A percentile compares a stretch with the other conserved stretches of the same genome.
These are phyloP conservation scores for Echinometra lucunter DNA, from an alignment of 53 echinoderm and acorn worm genomes.

Conservation along the genomic window DNA sequence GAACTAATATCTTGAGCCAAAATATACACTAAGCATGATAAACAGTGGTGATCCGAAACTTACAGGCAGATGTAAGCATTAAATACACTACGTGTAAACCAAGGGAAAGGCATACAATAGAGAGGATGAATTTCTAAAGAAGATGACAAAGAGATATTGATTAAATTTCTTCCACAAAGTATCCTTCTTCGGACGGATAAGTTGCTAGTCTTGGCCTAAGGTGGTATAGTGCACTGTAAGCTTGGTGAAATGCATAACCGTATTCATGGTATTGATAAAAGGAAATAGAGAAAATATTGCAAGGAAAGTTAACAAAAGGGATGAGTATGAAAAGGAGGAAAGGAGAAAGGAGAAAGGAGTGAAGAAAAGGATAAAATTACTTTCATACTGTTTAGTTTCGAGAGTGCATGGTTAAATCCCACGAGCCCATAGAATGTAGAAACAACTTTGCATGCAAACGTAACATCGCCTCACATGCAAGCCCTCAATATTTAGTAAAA, in stretches of 20 bases:
- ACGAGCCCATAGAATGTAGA: not conserved
- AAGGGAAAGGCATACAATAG: not conserved
- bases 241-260: no score
- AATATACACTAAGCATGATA: not conserved
- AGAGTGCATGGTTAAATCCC: no score
- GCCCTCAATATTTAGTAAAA: no score
- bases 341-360: not conserved
- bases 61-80: not conserved
- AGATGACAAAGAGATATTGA: conserved; percentile 29
- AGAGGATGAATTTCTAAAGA: not conserved
- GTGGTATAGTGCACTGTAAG: not conserved
- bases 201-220: not conserved
- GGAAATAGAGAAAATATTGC: not conserved
- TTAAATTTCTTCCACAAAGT: not conserved
- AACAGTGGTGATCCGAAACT: not conserved
- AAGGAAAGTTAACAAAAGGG: not conserved
- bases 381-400: not conserved
- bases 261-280: not conserved
- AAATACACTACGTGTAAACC: not conserved
- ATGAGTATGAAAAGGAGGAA: not conserved
- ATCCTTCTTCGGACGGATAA: not conserved
- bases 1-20: not conserved
- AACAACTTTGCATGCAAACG: no score
- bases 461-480: no score
- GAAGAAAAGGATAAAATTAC: not conserved